These are phyloP conservation scores for Struthidea cinerea DNA, from an alignment of 2,113 vertebrate species.

Conservation along the genomic window DNA sequence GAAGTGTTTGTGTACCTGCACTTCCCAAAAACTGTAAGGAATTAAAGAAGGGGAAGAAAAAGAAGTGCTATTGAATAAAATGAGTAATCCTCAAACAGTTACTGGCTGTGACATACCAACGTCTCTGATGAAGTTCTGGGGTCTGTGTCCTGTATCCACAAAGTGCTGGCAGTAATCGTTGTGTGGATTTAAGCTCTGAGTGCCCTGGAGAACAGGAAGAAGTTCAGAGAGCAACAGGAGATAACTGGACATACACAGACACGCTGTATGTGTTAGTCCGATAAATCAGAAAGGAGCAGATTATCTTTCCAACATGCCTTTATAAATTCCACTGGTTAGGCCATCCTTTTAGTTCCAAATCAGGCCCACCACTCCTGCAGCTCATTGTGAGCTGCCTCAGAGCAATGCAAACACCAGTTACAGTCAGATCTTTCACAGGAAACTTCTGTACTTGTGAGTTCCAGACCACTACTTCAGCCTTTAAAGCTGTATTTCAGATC, in stretches of 20 bases:
- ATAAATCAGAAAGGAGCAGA: background rate
- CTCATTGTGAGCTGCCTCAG: background rate
- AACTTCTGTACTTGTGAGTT: background rate
- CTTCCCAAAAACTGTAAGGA: background rate
- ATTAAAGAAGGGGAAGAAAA: background rate
- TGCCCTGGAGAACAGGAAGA: slow-evolving; percentile 78
- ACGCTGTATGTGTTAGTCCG: background rate
- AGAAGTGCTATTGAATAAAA: background rate
- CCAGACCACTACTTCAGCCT: background rate
- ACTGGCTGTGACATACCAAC: slow-evolving; percentile 81
- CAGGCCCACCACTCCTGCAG: background rate
- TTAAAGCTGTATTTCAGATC: background rate
- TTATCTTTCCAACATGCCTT: background rate
- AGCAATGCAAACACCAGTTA: background rate
- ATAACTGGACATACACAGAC: background rate
- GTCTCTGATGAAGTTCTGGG: slow-evolving; percentile 98
- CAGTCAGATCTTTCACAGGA: background rate
- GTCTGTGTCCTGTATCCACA: slow-evolving; percentile 95
- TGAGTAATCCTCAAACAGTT: background rate
- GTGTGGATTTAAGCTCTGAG: slow-evolving; percentile 96
- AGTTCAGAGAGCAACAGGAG: background rate
- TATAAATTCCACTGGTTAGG: background rate
- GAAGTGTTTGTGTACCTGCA: background rate
- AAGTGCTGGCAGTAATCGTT: slow-evolving; percentile 99
- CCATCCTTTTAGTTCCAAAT: background rate